These are phyloP conservation scores for Lamprologus callipterus DNA, from an alignment of 2,113 vertebrate genomes.

Conservation along the genomic window DNA sequence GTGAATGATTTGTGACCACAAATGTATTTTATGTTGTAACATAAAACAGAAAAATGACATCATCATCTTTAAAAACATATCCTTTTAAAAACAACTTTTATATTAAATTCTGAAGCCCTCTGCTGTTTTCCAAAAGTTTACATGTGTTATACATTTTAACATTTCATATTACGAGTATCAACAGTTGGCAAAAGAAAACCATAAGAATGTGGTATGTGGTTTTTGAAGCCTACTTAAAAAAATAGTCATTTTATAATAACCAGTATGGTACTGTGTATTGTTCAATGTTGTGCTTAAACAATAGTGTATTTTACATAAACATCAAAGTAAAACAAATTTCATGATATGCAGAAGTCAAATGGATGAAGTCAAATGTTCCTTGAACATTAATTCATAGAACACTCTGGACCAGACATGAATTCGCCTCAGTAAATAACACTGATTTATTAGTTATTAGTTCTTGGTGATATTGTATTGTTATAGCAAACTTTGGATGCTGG, in stretches of 20 bases:
- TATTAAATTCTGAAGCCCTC: neutral
- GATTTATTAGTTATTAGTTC: neutral
- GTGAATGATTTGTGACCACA: neutral
- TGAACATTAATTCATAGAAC: neutral
- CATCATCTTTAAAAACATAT: neutral
- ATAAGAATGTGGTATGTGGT: neutral
- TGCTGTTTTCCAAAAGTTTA: neutral
- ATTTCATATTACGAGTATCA: neutral
- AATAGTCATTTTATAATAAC: slow-evolving; percentile 35
- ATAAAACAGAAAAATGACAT: neutral
- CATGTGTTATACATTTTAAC: neutral
- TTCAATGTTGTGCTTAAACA: neutral
- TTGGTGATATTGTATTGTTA: neutral
- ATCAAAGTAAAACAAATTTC: neutral
- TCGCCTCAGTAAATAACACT: neutral
- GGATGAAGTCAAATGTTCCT: neutral
- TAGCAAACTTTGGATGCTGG: neutral
- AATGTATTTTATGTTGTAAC: neutral
- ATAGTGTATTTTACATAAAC: neutral
- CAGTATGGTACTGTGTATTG: neutral
- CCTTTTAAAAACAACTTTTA: neutral
- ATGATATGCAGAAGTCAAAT: neutral
- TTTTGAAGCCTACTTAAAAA: slow-evolving; percentile 21
- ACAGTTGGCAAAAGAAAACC: neutral
- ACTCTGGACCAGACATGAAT: neutral